Base-by-base conservation (phyloP, 2,113 vertebrate genomes). In the Myiozetetes cayanensis region DNA sequence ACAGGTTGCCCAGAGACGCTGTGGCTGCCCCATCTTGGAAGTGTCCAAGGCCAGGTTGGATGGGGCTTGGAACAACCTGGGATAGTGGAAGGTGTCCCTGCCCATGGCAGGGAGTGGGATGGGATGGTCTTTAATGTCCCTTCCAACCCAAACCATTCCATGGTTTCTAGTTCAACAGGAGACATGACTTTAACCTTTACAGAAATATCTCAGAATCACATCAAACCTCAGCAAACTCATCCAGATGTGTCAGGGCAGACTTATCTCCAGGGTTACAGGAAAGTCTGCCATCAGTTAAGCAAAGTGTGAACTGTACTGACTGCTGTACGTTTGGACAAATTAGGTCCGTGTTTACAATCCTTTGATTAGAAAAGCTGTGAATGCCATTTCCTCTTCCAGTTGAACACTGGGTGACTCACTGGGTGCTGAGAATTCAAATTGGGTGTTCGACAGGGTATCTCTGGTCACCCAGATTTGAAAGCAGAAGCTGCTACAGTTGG, bases 61-160 rank as follows among this genome's bases (percentile, higher is more conserved):
- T 0, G 0, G 9, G 27, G 4, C 10, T 67, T 59, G 39, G 33
- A 61, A 8, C 3, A 67, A 1, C 12, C 10, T 67, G 61, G 28
- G 10, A 16, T 3, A 14, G 33, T 24, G 61, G 28, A 25, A 89
- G 10, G 2, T 24, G 59, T 33, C 27, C 39, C 44, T 62, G 35
- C 21, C 20, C 15, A 30, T 2, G 4, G 43, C 27, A 61, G 27
- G 3, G 41, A 6, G 22, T 5, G 52, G 35, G 23, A 33, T 4
- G 1, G 41, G 19, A 52, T 21, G 46, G 39, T 18, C 4, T 77
- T 62, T 49, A 23, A n/a, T 35, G 30, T 12, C 6, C 17, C 46
- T 52, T 78, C 37, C 20, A 62, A 50, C 16, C 37, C 21, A 77
- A 41, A 25, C 16, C 10, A 6, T 39, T 47, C 43, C 3, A 16